Evolutionary conservation across 2,888 invertebrate species (phyloP), one percentile per base, ranked within the genome.

Genomic region (Netelia fuscicornis): DNA sequence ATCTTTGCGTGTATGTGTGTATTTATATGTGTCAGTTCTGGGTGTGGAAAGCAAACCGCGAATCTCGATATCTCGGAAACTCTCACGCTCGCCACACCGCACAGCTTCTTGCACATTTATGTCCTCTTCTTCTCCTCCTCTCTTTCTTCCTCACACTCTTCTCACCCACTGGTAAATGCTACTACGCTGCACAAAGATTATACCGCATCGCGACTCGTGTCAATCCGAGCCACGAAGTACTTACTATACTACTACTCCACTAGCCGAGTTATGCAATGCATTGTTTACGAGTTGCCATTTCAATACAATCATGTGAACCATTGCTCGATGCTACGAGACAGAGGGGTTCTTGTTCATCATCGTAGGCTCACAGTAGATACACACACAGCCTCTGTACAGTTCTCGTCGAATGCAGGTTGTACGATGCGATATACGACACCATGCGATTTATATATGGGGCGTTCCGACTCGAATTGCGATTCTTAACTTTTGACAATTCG

Each of bases 211-310:
- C 88, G 82, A 86, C 87, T 88, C 87, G 85, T 89, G 91, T 91
- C 90, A 91, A 90, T 90, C 87, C 87, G 70, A 83, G 44, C 64
- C 72, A 67, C 67, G 79, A 82, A 82, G 20, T 80, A 65, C 25
- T 44, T 56, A 56, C 72, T 30, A 54, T 44, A 58, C 30, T 78
- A 83, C 75, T 86, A 86, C 84, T 87, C 81, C 62, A 75, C 76
- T 87, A 84, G 84, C 87, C 80, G 85, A 84, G 81, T 91, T 91
- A 90, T 86, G 92, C 91, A 92, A 93, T 87, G 89, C 87, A 91
- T 92, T 92, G 91, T 92, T 92, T 92, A 91, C 89, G 89, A 90
- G 88, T 89, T 87, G 91, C 89, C 90, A 91, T 93, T 92, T 92
- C 91, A 92, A 92, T 92, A 91, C 90, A 93, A 91, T 92, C 90